phyloP scores from a whole-genome alignment of 2,113 vertebrate species.

The Sinocyclocheilus rhinocerous region DNA sequence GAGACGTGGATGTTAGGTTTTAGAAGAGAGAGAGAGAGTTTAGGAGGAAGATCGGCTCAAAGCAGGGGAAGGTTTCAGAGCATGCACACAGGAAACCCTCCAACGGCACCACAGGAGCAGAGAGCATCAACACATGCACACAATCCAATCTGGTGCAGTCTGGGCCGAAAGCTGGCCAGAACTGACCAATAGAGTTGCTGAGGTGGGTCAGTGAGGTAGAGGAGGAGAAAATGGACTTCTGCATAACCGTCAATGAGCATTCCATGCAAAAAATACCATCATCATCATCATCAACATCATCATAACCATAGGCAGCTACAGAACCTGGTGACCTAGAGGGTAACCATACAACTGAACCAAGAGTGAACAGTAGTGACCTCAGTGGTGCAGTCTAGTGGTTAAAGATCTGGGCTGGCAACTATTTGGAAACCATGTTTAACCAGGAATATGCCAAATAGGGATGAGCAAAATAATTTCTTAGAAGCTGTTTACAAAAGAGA shows the following conservation, averaged over 20 bases:
- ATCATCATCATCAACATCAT: slow-evolving; percentile 48
- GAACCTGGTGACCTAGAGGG: slow-evolving; percentile 71
- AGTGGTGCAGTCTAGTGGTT: slow-evolving; percentile 1
- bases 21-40: slow-evolving; percentile 37
- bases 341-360: slow-evolving; percentile 71
- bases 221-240: slow-evolving; percentile 56
- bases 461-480: neutral
- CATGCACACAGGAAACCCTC: slow-evolving; percentile 73
- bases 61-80: slow-evolving; percentile 58
- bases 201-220: slow-evolving; percentile 59
- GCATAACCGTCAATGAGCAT: slow-evolving; percentile 76
- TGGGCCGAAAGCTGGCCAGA: slow-evolving; percentile 59
- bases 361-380: slow-evolving; percentile 71
- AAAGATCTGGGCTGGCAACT: neutral
- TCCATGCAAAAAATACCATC: slow-evolving; percentile 81
- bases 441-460: neutral
- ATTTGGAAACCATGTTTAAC: neutral
- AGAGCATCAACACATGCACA: slow-evolving; percentile 69
- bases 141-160: slow-evolving; percentile 62
- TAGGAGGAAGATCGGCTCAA: slow-evolving; percentile 64
- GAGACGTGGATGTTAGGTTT: slow-evolving; percentile 25
- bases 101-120: slow-evolving; percentile 47
- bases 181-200: slow-evolving; percentile 55
- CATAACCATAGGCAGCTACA: slow-evolving; percentile 60
- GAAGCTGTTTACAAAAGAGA: neutral